phyloP scores from a whole-genome alignment of 2,888 invertebrate genomes.

The Brenthis ino region DNA sequence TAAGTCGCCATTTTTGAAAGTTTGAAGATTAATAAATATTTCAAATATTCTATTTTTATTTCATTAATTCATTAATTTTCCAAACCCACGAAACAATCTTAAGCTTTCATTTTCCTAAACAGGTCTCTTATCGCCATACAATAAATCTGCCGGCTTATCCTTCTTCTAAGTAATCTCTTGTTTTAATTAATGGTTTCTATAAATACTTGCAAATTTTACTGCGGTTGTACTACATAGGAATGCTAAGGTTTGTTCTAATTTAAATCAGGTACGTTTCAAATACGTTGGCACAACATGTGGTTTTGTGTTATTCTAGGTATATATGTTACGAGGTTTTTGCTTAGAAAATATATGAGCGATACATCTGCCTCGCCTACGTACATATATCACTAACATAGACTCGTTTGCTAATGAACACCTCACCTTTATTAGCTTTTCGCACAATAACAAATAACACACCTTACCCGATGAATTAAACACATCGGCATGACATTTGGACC shows the following conservation, averaged over 20 bases:
- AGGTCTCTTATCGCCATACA: conserved; percentile 45
- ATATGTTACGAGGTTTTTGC: no score
- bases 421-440: conserved; percentile 46
- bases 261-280: neutral
- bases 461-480: conserved; percentile 46
- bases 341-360: neutral
- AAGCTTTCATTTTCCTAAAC: conserved; percentile 40
- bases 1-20: no score
- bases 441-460: conserved; percentile 40
- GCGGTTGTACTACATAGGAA: neutral
- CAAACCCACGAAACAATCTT: conserved; percentile 20
- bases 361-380: conserved; percentile 14
- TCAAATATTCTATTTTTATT: neutral
- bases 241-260: neutral
- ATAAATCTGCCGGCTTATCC: conserved; percentile 49
- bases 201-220: conserved; percentile 43
- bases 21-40: no score
- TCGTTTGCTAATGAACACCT: conserved; percentile 30
- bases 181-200: conserved; percentile 56
- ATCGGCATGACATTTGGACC: conserved; percentile 9
- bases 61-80: conserved; percentile 10
- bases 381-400: conserved; percentile 20
- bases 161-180: conserved; percentile 50
- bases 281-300: no score
- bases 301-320: no score